Conservation (phyloP, 1,140 invertebrate species). For the Orius insidiosus region DNA sequence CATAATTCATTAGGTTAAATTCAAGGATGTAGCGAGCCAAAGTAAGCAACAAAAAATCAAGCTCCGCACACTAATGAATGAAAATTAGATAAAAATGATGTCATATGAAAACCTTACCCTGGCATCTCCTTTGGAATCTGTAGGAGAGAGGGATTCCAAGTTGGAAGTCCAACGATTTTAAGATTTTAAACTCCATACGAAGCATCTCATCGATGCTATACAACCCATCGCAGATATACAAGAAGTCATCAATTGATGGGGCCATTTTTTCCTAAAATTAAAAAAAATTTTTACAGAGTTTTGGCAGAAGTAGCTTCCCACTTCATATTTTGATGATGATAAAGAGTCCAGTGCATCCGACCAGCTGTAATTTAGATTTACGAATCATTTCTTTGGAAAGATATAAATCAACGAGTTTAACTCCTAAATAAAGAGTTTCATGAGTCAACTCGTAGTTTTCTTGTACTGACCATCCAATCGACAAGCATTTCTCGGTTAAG, state of each 20-base stretch:
- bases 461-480: conserved; percentile 97
- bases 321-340: conserved; percentile 94
- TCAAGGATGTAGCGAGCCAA: conserved; percentile 88
- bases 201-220: conserved; percentile 70
- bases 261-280: conserved; percentile 76
- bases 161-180: conserved; percentile 73
- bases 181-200: conserved; percentile 75
- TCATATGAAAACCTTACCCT: too few relatives aligned
- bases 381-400: conserved; percentile 48
- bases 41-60: conserved; percentile 82
- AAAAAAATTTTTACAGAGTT: too few relatives aligned
- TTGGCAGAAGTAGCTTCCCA: too few relatives aligned
- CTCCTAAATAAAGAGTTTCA: conserved; percentile 90
- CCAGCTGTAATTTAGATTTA: conserved; percentile 67
- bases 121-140: conserved; percentile 84
- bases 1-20: conserved; percentile 81
- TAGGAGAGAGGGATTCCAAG: conserved; percentile 90
- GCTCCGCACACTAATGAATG: conserved; percentile 63
- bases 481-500: conserved; percentile 84
- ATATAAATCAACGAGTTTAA: conserved; percentile 88
- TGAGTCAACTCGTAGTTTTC: conserved; percentile 97
- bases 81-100: too few relatives aligned
- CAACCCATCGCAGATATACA: conserved; percentile 91
- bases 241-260: conserved; percentile 83
- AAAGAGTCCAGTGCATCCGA: conserved; percentile 81